A percentile compares a stretch with the other conserved stretches of the same genome.
These are phyloP conservation scores for Eudemis profundana DNA, from an alignment of 2,888 invertebrate species.

Conservation along the genomic window DNA sequence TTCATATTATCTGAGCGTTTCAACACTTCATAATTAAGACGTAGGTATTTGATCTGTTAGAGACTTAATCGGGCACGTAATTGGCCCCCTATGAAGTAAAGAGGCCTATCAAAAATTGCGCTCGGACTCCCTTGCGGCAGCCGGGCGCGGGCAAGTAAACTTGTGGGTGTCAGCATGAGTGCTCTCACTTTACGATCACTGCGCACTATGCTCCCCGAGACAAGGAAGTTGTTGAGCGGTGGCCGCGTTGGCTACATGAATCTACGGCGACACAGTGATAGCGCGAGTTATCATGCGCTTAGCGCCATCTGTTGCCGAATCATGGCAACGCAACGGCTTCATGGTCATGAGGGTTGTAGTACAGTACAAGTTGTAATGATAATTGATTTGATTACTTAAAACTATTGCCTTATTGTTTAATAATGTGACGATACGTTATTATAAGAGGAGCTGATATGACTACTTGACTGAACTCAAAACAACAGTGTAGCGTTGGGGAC, in stretches of 20 bases:
- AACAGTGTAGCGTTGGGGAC: no score
- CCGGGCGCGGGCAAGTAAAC: slow-evolving; percentile 86
- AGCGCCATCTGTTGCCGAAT: slow-evolving; percentile 67
- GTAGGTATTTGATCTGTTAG: no score
- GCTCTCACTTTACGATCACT: slow-evolving; percentile 94
- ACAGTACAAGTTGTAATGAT: no score
- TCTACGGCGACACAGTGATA: slow-evolving; percentile 50
- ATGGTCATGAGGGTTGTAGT: no score
- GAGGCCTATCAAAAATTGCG: slow-evolving; percentile 92
- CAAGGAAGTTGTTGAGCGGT: slow-evolving; percentile 86
- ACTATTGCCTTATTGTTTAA: no score
- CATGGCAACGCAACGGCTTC: slow-evolving; percentile 1
- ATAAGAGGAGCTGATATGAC: no score
- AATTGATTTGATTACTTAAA: no score
- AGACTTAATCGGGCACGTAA: not conserved
- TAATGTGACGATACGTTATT: no score
- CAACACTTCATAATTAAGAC: no score
- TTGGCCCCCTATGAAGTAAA: slow-evolving; percentile 87
- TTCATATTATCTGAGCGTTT: no score
- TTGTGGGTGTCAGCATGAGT: slow-evolving; percentile 92
- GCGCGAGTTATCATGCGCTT: slow-evolving; percentile 59
- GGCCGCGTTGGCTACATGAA: slow-evolving; percentile 24
- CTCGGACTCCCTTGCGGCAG: slow-evolving; percentile 80
- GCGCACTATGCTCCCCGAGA: slow-evolving; percentile 95
- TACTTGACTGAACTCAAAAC: no score